Percentiles rank a stretch among this genome's conserved stretches.
phyloP scores from a whole-genome alignment of 64 coral and sea anemone genomes.

The Montipora foliosa region DNA sequence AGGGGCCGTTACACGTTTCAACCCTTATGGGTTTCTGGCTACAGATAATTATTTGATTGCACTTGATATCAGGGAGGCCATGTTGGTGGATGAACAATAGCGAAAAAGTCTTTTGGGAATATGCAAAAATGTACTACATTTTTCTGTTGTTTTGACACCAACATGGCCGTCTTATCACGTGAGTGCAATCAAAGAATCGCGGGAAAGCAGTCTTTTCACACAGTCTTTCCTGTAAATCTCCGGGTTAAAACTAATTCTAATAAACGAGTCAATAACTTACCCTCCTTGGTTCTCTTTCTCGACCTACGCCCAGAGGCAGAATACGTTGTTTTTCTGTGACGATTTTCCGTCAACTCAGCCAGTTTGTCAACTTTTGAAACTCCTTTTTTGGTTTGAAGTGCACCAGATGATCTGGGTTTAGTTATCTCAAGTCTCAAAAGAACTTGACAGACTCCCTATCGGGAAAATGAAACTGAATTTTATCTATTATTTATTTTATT shows the following conservation, averaged over 20 bases:
- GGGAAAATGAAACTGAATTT: background rate
- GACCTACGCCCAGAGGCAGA: slow-evolving; percentile 7
- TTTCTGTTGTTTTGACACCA: too few relatives aligned
- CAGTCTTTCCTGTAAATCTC: too few relatives aligned
- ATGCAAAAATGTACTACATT: too few relatives aligned
- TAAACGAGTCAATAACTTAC: background rate
- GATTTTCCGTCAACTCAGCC: slow-evolving; percentile 67
- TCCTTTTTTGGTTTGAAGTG: slow-evolving; percentile 8
- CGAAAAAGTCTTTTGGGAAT: too few relatives aligned
- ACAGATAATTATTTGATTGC: too few relatives aligned
- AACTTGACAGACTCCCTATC: slow-evolving; percentile 92
- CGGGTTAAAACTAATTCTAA: background rate
- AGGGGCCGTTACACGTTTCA: too few relatives aligned
- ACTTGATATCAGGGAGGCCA: too few relatives aligned
- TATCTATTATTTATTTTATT: background rate
- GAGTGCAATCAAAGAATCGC: too few relatives aligned
- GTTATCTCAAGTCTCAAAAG: slow-evolving; percentile 80
- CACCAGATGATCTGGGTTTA: slow-evolving; percentile 76
- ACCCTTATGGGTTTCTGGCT: too few relatives aligned
- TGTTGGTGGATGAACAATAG: too few relatives aligned
- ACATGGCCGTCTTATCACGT: too few relatives aligned
- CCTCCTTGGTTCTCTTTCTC: background rate
- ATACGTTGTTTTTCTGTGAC: slow-evolving; percentile 40
- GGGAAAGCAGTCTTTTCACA: too few relatives aligned
- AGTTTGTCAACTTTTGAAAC: slow-evolving; percentile 74